These are phyloP conservation scores for Meleagris gallopavo DNA, from an alignment of 2,113 vertebrate species.

Conservation along the genomic window DNA sequence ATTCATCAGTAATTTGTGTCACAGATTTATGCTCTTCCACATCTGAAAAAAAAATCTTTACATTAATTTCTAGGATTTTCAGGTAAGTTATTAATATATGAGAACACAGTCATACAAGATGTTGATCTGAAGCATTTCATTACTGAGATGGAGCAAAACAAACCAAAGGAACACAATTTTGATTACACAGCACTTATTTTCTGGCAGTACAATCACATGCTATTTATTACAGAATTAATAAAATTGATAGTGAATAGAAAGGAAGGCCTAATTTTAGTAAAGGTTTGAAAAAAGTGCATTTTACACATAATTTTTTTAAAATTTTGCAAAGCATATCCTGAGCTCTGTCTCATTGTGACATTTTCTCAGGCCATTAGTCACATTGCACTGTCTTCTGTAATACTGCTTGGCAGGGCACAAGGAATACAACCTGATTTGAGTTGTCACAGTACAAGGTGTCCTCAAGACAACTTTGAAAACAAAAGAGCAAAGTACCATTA, in stretches of 20 bases:
- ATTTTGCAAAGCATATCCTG: not conserved
- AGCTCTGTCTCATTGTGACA: not conserved
- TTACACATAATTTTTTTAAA: not conserved
- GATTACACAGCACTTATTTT: not conserved
- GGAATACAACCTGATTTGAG: not conserved
- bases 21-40: not conserved
- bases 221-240: not conserved
- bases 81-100: not conserved
- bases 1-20: not conserved
- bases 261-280: not conserved
- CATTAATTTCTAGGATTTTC: not conserved
- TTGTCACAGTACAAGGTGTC: not conserved
- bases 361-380: slow-evolving; percentile 13
- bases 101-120: not conserved
- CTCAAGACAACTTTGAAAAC: slow-evolving; percentile 8
- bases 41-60: not conserved
- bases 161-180: not conserved
- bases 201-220: not conserved
- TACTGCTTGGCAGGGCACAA: not conserved
- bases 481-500: not conserved
- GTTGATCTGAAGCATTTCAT: not conserved
- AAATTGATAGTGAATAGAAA: not conserved
- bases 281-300: not conserved
- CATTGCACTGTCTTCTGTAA: not conserved
- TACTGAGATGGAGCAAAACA: not conserved